Conservation (phyloP, 2,113 vertebrate genomes). For the Chlamydotis undulata region DNA sequence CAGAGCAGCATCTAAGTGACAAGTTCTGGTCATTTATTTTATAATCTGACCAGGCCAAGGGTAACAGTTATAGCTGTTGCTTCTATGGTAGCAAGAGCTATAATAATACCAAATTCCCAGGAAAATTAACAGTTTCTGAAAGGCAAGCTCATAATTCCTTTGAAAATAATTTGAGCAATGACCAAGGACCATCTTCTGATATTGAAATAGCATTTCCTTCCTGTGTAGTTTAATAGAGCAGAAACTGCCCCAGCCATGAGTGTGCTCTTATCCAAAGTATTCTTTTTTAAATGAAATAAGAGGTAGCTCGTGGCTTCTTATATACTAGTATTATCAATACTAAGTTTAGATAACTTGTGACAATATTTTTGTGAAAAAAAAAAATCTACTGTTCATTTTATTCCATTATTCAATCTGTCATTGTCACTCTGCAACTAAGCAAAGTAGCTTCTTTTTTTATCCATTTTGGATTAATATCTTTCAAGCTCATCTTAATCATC, state of each 20-base stretch:
- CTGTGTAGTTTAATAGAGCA: neutral
- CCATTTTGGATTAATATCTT: neutral
- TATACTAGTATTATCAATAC: neutral
- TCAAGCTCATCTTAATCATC: neutral
- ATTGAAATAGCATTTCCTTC: neutral
- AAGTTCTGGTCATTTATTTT: neutral
- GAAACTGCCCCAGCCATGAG: neutral
- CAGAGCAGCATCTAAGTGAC: neutral
- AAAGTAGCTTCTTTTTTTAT: neutral
- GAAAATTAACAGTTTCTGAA: neutral
- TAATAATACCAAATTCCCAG: neutral
- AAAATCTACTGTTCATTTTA: neutral
- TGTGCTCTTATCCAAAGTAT: neutral
- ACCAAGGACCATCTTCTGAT: neutral
- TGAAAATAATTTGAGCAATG: neutral
- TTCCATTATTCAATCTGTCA: neutral
- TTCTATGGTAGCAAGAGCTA: neutral
- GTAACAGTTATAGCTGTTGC: neutral
- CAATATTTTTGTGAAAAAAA: neutral
- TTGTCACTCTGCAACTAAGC: neutral
- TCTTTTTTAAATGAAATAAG: neutral
- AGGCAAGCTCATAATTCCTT: neutral
- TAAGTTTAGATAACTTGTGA: neutral
- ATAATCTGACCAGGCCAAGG: neutral
- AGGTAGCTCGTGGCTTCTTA: neutral